Evolutionary conservation across 2,888 invertebrate species (phyloP), one percentile per base, ranked within the genome.

Genomic region (Bellardia bayeri): DNA sequence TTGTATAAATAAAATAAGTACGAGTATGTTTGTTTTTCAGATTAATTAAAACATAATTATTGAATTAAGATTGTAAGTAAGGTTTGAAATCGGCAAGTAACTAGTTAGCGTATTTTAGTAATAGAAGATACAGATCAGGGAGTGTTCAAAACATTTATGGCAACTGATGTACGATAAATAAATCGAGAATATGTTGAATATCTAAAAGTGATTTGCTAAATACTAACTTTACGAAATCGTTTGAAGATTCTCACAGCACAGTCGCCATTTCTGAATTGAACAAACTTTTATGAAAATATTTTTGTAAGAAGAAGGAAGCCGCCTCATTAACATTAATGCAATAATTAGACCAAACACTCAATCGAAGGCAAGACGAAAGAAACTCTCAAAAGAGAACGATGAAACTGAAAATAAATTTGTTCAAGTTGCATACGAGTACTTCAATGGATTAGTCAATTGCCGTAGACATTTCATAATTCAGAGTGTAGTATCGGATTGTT

Each of bases 291-390:
- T n/a, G 8, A 64, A 16, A 33, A 58, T 42, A 42, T 58, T 33
- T 37, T 54, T 45, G 58, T 61, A 69, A 69, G 23, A 71, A 54
- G 71, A 72, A 83, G 63, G 23, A 76, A 61, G 76, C 23, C 23
- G 72, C 69, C 51, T n/a, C 58, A 71, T 58, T 72, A n/a, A n/a
- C 84, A 79, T 23, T 63, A 79, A 84, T 58, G 72, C 54, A 49
- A 68, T 49, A 79, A 84, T 79, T 72, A 4, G 49, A 66, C 66
- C 49, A 45, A 58, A 68, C 45, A 69, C 68, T 45, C 54, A 13
- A 13, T 16, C 63, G 3, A 74, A 74, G n/a, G 61, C 33, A 66
- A 66, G 11, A 66, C 9, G 4, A n/a, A 9, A 64, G 8, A 40
- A 63, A 63, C 37, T 63, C 6, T 8, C 8, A 11, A 42, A 75